phyloP scores from a whole-genome alignment of 2,797 vertebrate genomes.

The Amazona ochrocephala region DNA sequence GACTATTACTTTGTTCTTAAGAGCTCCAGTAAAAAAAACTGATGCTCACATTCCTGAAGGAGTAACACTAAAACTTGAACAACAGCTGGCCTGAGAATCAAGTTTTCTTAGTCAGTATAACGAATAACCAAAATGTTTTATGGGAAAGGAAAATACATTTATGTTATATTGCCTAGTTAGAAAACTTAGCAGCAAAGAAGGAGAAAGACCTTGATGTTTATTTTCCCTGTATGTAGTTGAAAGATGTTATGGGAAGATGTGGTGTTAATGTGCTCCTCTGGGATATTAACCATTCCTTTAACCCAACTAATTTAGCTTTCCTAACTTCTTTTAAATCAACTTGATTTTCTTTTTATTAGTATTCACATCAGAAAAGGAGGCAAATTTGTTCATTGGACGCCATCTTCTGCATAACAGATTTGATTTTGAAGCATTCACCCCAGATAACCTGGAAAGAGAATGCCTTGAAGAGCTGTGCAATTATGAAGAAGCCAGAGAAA shows the following conservation, averaged over 20 bases:
- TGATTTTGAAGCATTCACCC: constrained; percentile 92
- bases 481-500: constrained; percentile 93
- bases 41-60: neutral
- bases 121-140: neutral
- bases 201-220: neutral
- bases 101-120: neutral
- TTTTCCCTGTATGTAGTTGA: neutral
- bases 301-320: neutral
- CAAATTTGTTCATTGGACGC: constrained; percentile 87
- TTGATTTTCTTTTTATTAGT: constrained; percentile 77
- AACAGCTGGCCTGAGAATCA: neutral
- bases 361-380: constrained; percentile 85
- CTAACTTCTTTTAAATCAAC: constrained; percentile 8
- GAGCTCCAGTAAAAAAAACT: neutral
- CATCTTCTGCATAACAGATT: constrained; percentile 91
- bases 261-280: neutral
- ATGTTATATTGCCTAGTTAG: neutral
- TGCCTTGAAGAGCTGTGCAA: constrained; percentile 91
- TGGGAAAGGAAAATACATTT: neutral
- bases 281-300: neutral
- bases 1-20: neutral
- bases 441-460: constrained; percentile 91
- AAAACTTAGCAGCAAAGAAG: neutral
- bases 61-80: neutral
- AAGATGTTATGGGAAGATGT: neutral